Base-by-base conservation (phyloP, 2,888 invertebrate species). In the Pandemis cinnamomeana region DNA sequence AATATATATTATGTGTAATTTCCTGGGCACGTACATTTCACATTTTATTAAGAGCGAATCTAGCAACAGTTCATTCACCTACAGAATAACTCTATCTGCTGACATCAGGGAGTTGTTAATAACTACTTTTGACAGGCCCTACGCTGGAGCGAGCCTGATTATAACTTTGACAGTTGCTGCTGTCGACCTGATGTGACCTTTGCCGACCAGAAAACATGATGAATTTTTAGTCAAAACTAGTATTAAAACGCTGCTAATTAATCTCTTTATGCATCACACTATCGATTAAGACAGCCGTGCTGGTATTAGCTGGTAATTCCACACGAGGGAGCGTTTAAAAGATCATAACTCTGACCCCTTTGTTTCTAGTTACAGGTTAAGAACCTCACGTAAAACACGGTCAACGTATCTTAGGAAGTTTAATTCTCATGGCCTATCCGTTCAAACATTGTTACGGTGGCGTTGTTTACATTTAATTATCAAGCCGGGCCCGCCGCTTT, bases 391-490 rank as follows among this genome's bases (percentile, higher is more conserved):
- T 13, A 27, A 64, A 64, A 64, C 46, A 13, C 44, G 55, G 62
- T 62, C 36, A 20, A 27, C 60, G 48, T 58, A 68, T 55, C 58
- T 64, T 48, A 60, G 44, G 41, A 48, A 64, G 66, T 71, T 71
- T 36, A 73, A 71, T 62, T 67, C 58, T 69, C 71, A 67, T 66
- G 75, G 71, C 72, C 71, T 70, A 66, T 67, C 72, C 71, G 62
- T 27, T 69, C 60, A 70, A 72, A 70, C 70, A 63, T 69, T 60
- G 67, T 69, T 62, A 61, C 70, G 55, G 75, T 73, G 48, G 71
- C 61, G 44, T 46, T 90, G 86, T 91, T 89, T 89, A 89, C 88
- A 88, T 85, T 85, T 86, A 87, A 87, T 90, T 91, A 90, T 90
- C 88, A 84, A 80, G 81, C 77, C 78, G 78, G 81, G 75, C 75